Evolutionary conservation across 92 coral and sea anemone species (phyloP), one percentile per base, ranked within the genome.

Genomic region (Nematostella vectensis): DNA sequence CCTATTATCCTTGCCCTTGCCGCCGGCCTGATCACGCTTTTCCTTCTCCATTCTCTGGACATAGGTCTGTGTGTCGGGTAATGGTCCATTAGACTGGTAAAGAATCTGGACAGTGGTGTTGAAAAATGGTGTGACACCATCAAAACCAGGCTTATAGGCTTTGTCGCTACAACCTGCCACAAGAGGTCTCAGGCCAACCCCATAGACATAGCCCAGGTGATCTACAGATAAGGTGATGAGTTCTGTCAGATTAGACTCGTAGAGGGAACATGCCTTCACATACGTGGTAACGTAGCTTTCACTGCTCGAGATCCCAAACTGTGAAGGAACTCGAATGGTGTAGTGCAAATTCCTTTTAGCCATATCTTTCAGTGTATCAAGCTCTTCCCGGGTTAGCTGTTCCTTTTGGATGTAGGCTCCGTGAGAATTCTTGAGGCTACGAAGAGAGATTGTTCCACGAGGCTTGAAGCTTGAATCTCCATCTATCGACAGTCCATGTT

Each of bases 51-150:
- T 43, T 61, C 69, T 80, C 65, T 83, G 94, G 27, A 89, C 80
- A 65, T 89, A 89, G 0, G 95, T 81, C 49, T 77, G 95, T 12
- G 96, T 89, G 60, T 89, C 96, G 0, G 96, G 96, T 68, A 85
- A 75, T 30, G 88, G 87, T 28, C 97, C 97, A 26, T 79, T 63
- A 11, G 73, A 70, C 37, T 85, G 89, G 26, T 59, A 78, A 27
- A 76, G 58, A 13, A 89, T 72, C 0, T 56, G 63, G 30, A 89
- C 86, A 10, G 97, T 72, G 20, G 97, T 85, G 76, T 89, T 89
- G 59, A 89, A 89, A 25, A 71, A 47, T 0, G 79, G 42, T 11
- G 76, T 67, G 18, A 49, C 63, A 58, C 76, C 65, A 37, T 29
- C 44, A 15, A 56, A 54, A 25, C 50, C 82, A 47, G 50, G 61